phyloP scores from a whole-genome alignment of 2,113 vertebrate genomes.

The Hyperopisus bebe region DNA sequence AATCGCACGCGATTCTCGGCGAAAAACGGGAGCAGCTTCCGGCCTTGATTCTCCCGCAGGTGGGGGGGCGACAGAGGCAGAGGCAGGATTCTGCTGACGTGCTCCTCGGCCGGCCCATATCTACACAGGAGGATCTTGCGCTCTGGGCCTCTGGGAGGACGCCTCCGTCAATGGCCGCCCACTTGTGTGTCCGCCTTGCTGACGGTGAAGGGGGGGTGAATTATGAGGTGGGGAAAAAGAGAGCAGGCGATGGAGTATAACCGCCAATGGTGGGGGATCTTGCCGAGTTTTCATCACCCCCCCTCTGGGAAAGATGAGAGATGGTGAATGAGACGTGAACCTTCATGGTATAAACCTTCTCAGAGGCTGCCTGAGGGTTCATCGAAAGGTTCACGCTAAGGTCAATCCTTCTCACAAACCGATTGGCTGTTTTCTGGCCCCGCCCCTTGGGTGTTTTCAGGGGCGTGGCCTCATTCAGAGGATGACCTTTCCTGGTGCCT shows the following conservation, averaged over 20 bases:
- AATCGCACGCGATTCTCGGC: slow-evolving; percentile 27
- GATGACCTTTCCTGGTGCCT: slow-evolving; percentile 17
- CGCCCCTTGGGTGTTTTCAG: slow-evolving; percentile 14
- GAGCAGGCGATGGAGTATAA: not conserved
- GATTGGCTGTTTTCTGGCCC: slow-evolving; percentile 27
- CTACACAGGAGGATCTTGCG: slow-evolving; percentile 13
- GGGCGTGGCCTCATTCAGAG: slow-evolving; percentile 16
- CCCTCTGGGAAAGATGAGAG: not conserved
- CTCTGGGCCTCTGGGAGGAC: not conserved
- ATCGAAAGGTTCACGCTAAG: slow-evolving; percentile 22
- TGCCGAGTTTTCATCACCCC: not conserved
- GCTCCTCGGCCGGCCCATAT: not conserved
- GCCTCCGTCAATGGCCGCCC: not conserved
- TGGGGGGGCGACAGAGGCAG: slow-evolving; percentile 22
- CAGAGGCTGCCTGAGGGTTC: slow-evolving; percentile 2
- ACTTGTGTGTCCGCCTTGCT: not conserved
- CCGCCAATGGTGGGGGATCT: not conserved
- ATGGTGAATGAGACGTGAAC: not conserved
- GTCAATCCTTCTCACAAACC: slow-evolving; percentile 16
- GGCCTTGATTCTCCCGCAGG: slow-evolving; percentile 27
- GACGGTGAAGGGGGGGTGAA: not conserved
- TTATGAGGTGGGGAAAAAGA: not conserved
- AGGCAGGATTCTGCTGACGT: slow-evolving; percentile 1
- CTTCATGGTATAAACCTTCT: not conserved
- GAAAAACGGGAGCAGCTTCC: slow-evolving; percentile 17